Conservation (phyloP, 2,888 invertebrate genomes). For the Frankliniella intonsa region DNA sequence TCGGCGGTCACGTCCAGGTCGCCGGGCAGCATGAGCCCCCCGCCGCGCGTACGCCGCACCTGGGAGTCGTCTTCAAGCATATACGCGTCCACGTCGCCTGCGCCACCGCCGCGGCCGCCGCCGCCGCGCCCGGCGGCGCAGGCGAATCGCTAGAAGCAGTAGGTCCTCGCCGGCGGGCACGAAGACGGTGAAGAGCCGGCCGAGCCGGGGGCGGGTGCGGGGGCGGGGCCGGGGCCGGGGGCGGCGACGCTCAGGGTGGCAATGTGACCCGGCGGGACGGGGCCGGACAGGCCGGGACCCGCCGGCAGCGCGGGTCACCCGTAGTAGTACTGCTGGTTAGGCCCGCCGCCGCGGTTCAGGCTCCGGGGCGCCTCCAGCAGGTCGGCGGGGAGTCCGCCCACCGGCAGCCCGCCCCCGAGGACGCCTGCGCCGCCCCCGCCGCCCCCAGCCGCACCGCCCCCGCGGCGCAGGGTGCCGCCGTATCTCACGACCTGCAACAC, state of each 20-base stretch:
- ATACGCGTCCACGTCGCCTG: background rate
- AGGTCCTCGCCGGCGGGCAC: conserved; percentile 53
- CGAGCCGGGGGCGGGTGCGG: conserved; percentile 28
- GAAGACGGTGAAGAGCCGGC: conserved; percentile 42
- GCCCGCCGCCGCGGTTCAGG: conserved; percentile 55
- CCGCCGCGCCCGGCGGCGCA: conserved; percentile 28
- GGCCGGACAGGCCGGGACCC: conserved; percentile 29
- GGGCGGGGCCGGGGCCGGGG: conserved; percentile 31
- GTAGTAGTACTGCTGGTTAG: conserved; percentile 65
- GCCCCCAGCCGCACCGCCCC: background rate
- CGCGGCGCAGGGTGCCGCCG: conserved; percentile 47
- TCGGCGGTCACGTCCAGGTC: background rate
- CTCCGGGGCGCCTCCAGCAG: conserved; percentile 53
- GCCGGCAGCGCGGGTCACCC: conserved; percentile 62
- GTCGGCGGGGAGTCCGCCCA: background rate
- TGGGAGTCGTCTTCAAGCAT: conserved; percentile 8
- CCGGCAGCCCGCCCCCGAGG: too few relatives aligned
- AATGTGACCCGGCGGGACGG: conserved; percentile 30
- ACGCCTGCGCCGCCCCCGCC: background rate
- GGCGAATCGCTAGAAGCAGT: conserved; percentile 52
- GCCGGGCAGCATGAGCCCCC: conserved; percentile 12
- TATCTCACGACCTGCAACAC: conserved; percentile 44
- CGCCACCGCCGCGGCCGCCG: conserved; percentile 28
- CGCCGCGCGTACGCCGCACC: background rate
- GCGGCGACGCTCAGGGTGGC: conserved; percentile 30